phyloP scores from a whole-genome alignment of 2,888 invertebrate genomes.

The Erebia aethiops region DNA sequence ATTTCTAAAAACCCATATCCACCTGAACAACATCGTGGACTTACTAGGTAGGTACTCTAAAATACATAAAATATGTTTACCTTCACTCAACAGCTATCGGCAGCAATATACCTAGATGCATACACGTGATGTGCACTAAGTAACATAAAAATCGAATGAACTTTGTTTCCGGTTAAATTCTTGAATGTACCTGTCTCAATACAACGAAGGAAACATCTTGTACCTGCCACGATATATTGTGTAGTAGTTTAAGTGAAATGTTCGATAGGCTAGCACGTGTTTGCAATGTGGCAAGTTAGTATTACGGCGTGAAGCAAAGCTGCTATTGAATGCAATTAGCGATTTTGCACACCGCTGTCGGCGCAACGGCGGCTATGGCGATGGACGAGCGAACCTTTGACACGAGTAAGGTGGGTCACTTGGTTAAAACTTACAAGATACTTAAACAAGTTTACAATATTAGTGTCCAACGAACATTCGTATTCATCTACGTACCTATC shows the following conservation, averaged over 20 bases:
- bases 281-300: slow-evolving; percentile 35
- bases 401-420: slow-evolving; percentile 20
- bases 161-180: slow-evolving; percentile 2
- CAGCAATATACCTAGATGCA: too few relatives aligned
- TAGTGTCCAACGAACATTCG: not conserved
- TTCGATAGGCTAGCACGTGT: slow-evolving; percentile 35
- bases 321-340: slow-evolving; percentile 70
- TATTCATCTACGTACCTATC: not conserved
- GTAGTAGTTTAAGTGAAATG: slow-evolving; percentile 31
- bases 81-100: too few relatives aligned
- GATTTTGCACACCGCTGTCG: slow-evolving; percentile 73
- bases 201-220: slow-evolving; percentile 28
- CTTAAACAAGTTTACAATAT: slow-evolving; percentile 6
- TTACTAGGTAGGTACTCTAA: too few relatives aligned
- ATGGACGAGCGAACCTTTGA: slow-evolving; percentile 52
- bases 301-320: slow-evolving; percentile 49
- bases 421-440: not conserved
- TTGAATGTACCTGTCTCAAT: slow-evolving; percentile 22
- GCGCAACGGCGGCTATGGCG: slow-evolving; percentile 45
- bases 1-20: too few relatives aligned
- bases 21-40: too few relatives aligned
- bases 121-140: not conserved
- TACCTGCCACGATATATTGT: slow-evolving; percentile 23
- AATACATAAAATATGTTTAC: too few relatives aligned
- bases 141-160: not conserved